Evolutionary conservation across 2,113 vertebrate genomes (phyloP).

Genomic region (Tachycineta bicolor): DNA sequence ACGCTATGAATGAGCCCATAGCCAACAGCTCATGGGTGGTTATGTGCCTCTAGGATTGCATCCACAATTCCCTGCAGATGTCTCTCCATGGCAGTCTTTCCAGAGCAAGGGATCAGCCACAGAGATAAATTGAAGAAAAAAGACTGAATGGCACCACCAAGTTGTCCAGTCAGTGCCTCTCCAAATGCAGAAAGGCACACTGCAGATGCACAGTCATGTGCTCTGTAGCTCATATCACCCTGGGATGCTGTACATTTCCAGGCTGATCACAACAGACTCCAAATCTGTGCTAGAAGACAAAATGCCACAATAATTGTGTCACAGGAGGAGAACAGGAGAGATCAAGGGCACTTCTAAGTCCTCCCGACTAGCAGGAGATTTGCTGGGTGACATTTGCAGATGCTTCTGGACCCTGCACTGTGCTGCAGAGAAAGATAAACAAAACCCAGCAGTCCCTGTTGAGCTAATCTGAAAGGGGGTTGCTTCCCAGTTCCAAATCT

Average conservation of each 20-base stretch:
- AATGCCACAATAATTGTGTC: not conserved
- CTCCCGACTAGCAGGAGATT: not conserved
- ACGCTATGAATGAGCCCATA: not conserved
- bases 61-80: not conserved
- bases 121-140: not conserved
- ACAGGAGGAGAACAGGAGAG: not conserved
- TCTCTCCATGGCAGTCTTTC: not conserved
- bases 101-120: not conserved
- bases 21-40: not conserved
- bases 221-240: not conserved
- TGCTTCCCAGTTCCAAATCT: not conserved
- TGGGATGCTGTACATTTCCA: not conserved
- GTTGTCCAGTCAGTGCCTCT: not conserved
- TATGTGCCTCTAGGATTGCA: not conserved
- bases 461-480: not conserved
- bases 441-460: not conserved
- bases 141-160: not conserved
- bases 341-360: constrained; percentile 9
- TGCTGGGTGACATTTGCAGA: constrained; percentile 25
- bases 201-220: not conserved
- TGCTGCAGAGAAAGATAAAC: constrained; percentile 1
- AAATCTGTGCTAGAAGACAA: not conserved
- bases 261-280: not conserved
- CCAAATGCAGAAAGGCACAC: not conserved
- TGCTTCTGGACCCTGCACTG: not conserved